Percentiles rank a stretch among this genome's conserved stretches.
phyloP scores from a whole-genome alignment of 2,888 invertebrate genomes.

The Salpingus planirostris region DNA sequence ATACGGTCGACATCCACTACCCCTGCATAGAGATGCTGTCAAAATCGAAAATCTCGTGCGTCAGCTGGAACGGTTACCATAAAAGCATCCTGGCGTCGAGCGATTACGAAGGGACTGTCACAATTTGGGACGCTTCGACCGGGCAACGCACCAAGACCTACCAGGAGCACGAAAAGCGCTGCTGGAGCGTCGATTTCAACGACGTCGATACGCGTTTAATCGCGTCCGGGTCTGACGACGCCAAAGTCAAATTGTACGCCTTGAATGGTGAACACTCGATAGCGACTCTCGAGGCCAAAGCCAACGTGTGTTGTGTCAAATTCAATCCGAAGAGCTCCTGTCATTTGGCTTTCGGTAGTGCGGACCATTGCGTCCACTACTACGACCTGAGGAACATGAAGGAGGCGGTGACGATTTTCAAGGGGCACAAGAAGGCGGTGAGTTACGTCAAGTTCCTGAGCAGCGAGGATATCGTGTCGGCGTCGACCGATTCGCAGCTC shows the following conservation, averaged over 20 bases:
- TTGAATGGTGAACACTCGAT: constrained; percentile 80
- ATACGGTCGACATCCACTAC: constrained; percentile 85
- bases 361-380: constrained; percentile 94
- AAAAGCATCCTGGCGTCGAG: constrained; percentile 80
- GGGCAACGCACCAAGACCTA: constrained; percentile 65
- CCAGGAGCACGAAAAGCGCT: constrained; percentile 89
- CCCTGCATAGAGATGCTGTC: constrained; percentile 87
- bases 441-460: constrained; percentile 90
- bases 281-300: constrained; percentile 83
- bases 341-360: constrained; percentile 91
- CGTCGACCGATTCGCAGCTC: constrained; percentile 83
- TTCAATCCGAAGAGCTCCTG: constrained; percentile 78
- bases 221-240: constrained; percentile 89
- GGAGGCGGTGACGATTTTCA: constrained; percentile 71
- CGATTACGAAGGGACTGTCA: constrained; percentile 91
- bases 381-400: constrained; percentile 83
- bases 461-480: constrained; percentile 77
- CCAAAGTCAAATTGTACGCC: constrained; percentile 87
- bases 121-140: constrained; percentile 83
- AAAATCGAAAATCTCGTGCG: constrained; percentile 87
- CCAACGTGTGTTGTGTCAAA: constrained; percentile 93
- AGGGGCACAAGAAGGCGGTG: constrained; percentile 84
- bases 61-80: constrained; percentile 89
- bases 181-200: constrained; percentile 95
- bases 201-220: constrained; percentile 80